Percentiles rank a stretch among this genome's conserved stretches.
Evolutionary conservation across 2,888 invertebrate species (phyloP).

Genomic region (Trichogramma dendrolimi): DNA sequence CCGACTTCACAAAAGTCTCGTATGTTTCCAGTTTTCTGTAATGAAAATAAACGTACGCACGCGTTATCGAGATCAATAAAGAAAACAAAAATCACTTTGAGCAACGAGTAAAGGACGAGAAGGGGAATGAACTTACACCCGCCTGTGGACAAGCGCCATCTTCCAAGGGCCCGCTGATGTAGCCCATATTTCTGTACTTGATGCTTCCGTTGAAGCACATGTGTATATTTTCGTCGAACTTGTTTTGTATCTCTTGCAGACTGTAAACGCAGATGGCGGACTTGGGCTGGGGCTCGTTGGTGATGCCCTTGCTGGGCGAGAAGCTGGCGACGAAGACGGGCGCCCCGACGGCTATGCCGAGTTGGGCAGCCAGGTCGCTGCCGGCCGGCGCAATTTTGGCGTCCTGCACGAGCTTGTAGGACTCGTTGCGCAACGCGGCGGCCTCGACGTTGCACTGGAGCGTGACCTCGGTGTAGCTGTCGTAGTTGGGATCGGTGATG

Average conservation of each 20-base stretch:
- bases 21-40: constrained; percentile 78
- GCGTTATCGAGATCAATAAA: background rate
- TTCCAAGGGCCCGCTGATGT: constrained; percentile 84
- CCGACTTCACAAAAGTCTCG: constrained; percentile 89
- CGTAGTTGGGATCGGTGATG: constrained; percentile 90
- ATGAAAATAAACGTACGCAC: background rate
- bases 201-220: constrained; percentile 95
- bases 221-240: constrained; percentile 94
- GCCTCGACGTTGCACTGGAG: constrained; percentile 75
- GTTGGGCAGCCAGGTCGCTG: constrained; percentile 73
- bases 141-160: constrained; percentile 87
- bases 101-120: background rate
- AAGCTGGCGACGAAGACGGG: constrained; percentile 84
- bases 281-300: constrained; percentile 74
- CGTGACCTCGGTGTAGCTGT: constrained; percentile 95
- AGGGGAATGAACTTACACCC: constrained; percentile 58
- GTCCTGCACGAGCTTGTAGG: constrained; percentile 88
- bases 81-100: background rate
- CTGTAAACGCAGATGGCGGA: constrained; percentile 93
- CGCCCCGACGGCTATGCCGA: constrained; percentile 76
- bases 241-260: constrained; percentile 81
- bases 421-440: constrained; percentile 50
- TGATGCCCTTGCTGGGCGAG: constrained; percentile 83
- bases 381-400: constrained; percentile 85
- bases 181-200: constrained; percentile 86